Conservation (phyloP, 2,113 vertebrate species). For the Pelecanoides urinatrix region DNA sequence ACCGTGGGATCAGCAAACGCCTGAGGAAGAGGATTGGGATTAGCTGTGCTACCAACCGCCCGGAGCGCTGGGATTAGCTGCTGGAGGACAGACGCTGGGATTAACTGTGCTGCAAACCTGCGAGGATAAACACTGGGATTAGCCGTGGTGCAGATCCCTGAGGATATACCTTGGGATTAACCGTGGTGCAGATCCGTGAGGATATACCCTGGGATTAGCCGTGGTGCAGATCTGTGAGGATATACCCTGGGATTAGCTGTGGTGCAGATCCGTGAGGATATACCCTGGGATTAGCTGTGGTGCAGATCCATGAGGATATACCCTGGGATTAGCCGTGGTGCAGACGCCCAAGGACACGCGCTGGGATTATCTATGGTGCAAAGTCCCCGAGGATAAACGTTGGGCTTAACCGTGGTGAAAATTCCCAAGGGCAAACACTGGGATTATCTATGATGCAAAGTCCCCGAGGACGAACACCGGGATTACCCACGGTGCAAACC, state of each 20-base stretch:
- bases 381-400: accelerated
- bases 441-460: not conserved
- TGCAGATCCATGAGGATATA: not conserved
- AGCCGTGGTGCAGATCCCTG: too few species aligned
- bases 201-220: not conserved
- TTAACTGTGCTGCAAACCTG: too few species aligned
- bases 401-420: not conserved
- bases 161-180: too few species aligned
- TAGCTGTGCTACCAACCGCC: too few species aligned
- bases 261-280: not conserved
- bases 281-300: not conserved
- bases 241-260: not conserved
- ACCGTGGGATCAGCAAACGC: not conserved
- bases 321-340: accelerated
- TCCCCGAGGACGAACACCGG: accelerated
- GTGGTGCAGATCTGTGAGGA: not conserved
- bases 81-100: too few species aligned
- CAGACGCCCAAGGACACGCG: not conserved
- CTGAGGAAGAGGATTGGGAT: accelerated
- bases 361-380: not conserved
- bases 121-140: too few species aligned
- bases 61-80: too few species aligned
- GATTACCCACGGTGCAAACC: accelerated
- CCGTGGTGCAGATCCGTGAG: too few species aligned
- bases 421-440: not conserved